These are phyloP conservation scores for Cochlearius cochlearius DNA, from an alignment of 2,113 vertebrate genomes.

Conservation along the genomic window DNA sequence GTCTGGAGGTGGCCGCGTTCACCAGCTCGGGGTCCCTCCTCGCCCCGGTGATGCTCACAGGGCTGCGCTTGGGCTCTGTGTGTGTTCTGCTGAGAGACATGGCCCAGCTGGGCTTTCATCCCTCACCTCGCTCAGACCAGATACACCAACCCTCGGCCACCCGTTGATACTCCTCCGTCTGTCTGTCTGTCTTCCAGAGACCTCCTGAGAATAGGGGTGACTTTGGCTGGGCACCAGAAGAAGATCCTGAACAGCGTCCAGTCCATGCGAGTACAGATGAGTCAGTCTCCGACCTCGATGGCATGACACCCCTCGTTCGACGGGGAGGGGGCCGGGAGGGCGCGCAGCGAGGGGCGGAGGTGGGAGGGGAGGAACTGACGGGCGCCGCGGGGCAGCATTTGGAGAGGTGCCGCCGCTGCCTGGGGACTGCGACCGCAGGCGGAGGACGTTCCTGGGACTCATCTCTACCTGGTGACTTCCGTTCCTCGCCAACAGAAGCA, in stretches of 20 bases:
- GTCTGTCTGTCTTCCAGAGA: slow-evolving; percentile 78
- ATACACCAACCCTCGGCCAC: not conserved
- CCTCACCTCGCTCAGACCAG: not conserved
- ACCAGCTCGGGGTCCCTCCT: not conserved
- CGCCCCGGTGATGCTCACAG: accelerated
- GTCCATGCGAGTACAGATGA: slow-evolving; percentile 96
- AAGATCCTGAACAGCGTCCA: slow-evolving; percentile 97
- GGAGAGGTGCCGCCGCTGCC: slow-evolving; percentile 32
- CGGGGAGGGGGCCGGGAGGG: slow-evolving; percentile 64
- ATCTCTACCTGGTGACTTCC: slow-evolving; percentile 34
- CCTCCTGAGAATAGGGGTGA: slow-evolving; percentile 97
- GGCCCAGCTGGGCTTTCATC: not conserved
- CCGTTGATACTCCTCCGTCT: not conserved
- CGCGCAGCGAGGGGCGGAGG: slow-evolving; percentile 5
- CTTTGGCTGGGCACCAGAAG: slow-evolving; percentile 98
- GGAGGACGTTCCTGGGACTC: slow-evolving; percentile 51
- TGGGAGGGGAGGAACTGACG: slow-evolving; percentile 33
- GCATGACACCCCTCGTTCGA: slow-evolving; percentile 81
- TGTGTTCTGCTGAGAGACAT: not conserved
- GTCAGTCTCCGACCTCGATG: slow-evolving; percentile 89
- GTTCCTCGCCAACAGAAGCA: slow-evolving; percentile 71
- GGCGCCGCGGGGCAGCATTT: slow-evolving; percentile 19
- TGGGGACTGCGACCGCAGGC: slow-evolving; percentile 5
- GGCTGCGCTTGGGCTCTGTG: not conserved
- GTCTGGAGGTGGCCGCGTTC: not conserved